These are phyloP conservation scores for Cantharis lateralis DNA, from an alignment of 2,888 invertebrate genomes.

Conservation along the genomic window DNA sequence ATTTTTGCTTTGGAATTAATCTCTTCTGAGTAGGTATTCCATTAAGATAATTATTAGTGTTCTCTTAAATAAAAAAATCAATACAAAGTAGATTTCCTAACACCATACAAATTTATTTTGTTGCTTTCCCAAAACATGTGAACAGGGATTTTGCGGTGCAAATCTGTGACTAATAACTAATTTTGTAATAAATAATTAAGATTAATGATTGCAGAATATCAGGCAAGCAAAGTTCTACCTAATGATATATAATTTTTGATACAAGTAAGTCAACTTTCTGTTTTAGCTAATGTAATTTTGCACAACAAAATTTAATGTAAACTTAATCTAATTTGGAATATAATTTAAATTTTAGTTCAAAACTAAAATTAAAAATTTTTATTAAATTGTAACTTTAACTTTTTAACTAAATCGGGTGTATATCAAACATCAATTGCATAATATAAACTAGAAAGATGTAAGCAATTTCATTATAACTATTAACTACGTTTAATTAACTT, in stretches of 20 bases:
- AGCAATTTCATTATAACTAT: background rate
- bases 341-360: background rate
- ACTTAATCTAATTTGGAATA: background rate
- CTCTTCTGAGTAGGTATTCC: background rate
- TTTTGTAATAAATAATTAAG: conserved; percentile 1
- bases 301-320: background rate
- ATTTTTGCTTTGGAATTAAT: background rate
- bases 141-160: background rate
- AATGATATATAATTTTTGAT: background rate
- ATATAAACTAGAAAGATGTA: background rate
- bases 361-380: background rate
- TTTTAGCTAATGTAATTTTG: background rate
- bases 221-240: background rate
- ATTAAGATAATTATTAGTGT: background rate
- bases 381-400: background rate
- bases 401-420: background rate
- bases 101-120: background rate
- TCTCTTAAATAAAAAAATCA: background rate
- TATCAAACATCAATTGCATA: background rate
- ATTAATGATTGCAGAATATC: background rate
- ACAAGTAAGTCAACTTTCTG: background rate
- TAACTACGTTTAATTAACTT: background rate
- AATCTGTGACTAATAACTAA: background rate
- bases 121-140: background rate
- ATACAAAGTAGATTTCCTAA: background rate